phyloP scores from a whole-genome alignment of 1,140 invertebrate genomes.

The Chelonus insularis region DNA sequence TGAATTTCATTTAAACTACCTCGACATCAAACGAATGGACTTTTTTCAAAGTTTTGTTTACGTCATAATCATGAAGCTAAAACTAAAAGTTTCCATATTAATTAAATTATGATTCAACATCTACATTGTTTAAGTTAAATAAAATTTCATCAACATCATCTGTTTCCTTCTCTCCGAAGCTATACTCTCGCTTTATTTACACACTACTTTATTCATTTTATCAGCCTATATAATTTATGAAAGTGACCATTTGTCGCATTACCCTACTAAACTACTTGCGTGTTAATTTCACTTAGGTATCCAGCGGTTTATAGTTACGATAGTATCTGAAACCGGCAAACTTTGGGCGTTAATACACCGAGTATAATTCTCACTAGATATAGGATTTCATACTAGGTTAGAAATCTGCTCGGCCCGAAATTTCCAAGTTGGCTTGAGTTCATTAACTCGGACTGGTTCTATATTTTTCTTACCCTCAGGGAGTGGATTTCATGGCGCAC shows the following conservation, averaged over 20 bases:
- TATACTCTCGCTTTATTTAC: not conserved
- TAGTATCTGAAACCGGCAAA: constrained; percentile 14
- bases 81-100: too few relatives aligned
- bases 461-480: not conserved
- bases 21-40: too few relatives aligned
- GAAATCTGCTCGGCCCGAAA: not conserved
- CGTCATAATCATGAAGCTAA: too few relatives aligned
- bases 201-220: not conserved
- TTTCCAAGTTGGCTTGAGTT: not conserved
- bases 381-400: too few relatives aligned
- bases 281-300: constrained; percentile 10
- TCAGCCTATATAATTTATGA: not conserved
- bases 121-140: too few relatives aligned
- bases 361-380: constrained; percentile 3
- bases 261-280: constrained; percentile 1
- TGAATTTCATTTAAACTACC: too few relatives aligned
- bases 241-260: constrained; percentile 16
- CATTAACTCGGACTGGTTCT: not conserved
- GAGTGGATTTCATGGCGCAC: constrained; percentile 1
- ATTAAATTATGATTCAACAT: too few relatives aligned
- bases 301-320: constrained; percentile 3
- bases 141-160: too few relatives aligned
- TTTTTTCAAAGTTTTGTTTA: too few relatives aligned
- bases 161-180: too few relatives aligned
- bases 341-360: not conserved